phyloP scores from a whole-genome alignment of 2,888 invertebrate genomes.

The Euclidia mi region DNA sequence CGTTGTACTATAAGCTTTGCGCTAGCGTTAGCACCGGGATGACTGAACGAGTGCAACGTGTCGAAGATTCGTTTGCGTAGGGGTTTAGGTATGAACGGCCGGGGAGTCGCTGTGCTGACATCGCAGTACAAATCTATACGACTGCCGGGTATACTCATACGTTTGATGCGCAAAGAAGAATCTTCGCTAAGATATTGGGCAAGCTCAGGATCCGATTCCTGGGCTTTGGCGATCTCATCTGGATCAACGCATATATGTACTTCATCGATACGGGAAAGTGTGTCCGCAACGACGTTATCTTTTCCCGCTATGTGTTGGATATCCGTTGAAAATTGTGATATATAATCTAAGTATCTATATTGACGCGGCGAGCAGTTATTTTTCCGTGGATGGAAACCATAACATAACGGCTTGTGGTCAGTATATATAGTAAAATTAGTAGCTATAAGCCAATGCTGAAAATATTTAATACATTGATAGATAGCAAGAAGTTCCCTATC shows the following conservation, averaged over 20 bases:
- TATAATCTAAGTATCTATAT: constrained; percentile 9
- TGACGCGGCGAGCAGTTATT: not conserved
- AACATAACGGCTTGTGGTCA: constrained; percentile 23
- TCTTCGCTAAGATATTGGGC: not conserved
- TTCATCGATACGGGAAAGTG: constrained; percentile 11
- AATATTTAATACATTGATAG: constrained; percentile 22
- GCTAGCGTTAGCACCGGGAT: constrained; percentile 40
- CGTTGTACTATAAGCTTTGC: constrained; percentile 18
- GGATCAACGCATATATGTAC: constrained; percentile 3
- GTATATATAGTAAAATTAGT: constrained; percentile 17
- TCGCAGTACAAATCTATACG: constrained; percentile 21
- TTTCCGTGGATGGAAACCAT: constrained; percentile 12
- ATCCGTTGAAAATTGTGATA: constrained; percentile 16
- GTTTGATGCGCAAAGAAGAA: constrained; percentile 9
- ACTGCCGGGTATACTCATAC: no score
- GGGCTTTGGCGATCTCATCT: not conserved
- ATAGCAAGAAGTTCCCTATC: constrained; percentile 22
- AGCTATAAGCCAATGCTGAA: constrained; percentile 20
- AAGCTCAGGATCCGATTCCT: constrained; percentile 9
- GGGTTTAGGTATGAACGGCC: constrained; percentile 42
- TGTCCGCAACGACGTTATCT: constrained; percentile 18
- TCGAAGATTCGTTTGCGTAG: constrained; percentile 47
- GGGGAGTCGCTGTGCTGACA: constrained; percentile 30
- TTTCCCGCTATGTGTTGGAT: constrained; percentile 8
- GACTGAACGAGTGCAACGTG: constrained; percentile 44